Evolutionary conservation across 2,113 vertebrate species (phyloP).

Genomic region (Plecturocebus donacophilus): DNA sequence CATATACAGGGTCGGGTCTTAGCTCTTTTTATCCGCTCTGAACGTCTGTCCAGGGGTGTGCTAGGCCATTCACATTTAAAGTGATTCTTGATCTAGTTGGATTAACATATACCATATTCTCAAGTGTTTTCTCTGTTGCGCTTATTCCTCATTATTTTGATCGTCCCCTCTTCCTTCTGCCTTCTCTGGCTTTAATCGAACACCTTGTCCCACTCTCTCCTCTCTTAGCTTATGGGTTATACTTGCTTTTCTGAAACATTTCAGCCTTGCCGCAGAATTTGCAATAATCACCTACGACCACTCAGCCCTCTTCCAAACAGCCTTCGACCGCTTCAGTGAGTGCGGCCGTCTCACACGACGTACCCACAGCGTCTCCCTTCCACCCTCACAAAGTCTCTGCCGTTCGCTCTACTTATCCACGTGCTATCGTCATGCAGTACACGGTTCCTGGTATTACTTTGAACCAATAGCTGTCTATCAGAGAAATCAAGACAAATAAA

Average conservation of each 20-base stretch:
- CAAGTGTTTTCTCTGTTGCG: background rate
- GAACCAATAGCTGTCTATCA: background rate
- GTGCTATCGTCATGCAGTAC: background rate
- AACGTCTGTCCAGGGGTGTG: background rate
- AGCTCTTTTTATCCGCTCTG: background rate
- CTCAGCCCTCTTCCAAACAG: background rate
- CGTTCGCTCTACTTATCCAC: background rate
- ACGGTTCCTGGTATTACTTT: background rate
- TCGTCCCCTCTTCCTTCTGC: background rate
- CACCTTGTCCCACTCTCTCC: background rate
- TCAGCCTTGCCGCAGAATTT: background rate
- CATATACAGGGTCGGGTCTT: no score
- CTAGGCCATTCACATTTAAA: no score
- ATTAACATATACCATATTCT: background rate
- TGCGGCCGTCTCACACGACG: background rate
- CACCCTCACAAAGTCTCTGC: background rate
- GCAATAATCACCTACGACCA: background rate
- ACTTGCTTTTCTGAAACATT: background rate
- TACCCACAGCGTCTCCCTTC: background rate
- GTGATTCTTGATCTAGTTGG: background rate
- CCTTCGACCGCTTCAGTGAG: no score
- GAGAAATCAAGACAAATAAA: background rate
- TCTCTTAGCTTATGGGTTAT: background rate
- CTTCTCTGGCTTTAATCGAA: background rate
- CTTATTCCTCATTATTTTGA: no score